A percentile compares a stretch with the other conserved stretches of the same genome.
phyloP scores from a whole-genome alignment of 2,113 vertebrate species.

The Formicarius rufipectus region DNA sequence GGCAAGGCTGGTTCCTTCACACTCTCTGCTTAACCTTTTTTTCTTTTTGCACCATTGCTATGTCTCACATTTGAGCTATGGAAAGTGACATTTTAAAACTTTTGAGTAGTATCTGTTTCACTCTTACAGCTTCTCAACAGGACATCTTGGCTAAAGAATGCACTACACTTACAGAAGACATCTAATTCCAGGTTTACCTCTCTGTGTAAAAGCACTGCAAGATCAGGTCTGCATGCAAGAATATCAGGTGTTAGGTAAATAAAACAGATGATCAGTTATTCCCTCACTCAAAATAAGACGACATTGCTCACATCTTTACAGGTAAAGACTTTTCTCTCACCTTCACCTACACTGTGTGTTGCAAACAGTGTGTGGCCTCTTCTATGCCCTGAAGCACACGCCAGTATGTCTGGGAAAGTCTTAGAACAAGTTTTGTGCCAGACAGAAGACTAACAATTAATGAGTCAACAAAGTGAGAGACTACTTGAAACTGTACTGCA shows the following conservation, averaged over 20 bases:
- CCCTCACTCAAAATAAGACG: neutral
- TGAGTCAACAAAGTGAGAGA: neutral
- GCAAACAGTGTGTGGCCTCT: neutral
- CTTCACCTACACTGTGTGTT: neutral
- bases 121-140: neutral
- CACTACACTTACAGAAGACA: neutral
- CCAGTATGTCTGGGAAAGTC: neutral
- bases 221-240: neutral
- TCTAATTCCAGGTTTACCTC: neutral
- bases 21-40: neutral
- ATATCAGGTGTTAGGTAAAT: fast-evolving
- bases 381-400: neutral
- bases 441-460: neutral
- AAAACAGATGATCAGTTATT: neutral
- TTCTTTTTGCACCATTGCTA: neutral
- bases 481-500: neutral
- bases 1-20: neutral
- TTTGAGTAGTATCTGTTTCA: neutral
- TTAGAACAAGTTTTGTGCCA: neutral
- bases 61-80: neutral
- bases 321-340: neutral
- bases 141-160: neutral
- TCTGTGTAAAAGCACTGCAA: neutral
- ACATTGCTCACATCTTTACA: neutral
- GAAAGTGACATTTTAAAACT: neutral